Evolutionary conservation across 2,113 vertebrate species (phyloP), one percentile per base, ranked within the genome.

Genomic region (Dromiciops gliroides): DNA sequence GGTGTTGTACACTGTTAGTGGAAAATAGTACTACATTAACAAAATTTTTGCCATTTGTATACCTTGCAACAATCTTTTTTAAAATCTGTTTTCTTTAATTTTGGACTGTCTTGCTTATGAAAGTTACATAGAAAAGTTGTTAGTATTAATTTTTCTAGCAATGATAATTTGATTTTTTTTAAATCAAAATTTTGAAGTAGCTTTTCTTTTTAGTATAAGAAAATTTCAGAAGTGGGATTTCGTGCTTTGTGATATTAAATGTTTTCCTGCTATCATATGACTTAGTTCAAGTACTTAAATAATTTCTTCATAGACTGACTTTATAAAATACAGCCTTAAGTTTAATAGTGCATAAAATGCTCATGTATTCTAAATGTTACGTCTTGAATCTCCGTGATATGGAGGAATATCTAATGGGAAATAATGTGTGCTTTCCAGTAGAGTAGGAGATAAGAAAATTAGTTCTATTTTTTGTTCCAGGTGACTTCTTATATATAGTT

Each of bases 341-440:
- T 50, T 93, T 91, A 90, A n/a, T 83, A 5, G n/a, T n/a, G n/a
- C n/a, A n/a, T n/a, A n/a, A n/a, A 92, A 1, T 28, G 24, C 90
- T 12, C 52, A 89, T 95, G 44, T 96, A 94, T 94, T 91, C 51
- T 93, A 67, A 93, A 97, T 53, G n/a, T 91, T 51, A 0, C 94
- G 2, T 50, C 49, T 94, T 94, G 56, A 89, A 60, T 90, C 25
- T 95, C 48, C 48, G 48, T 11, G 44, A 91, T 23, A 50, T 93
- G 48, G 31, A 91, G 90, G 53, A 94, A 95, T 95, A 94, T 75
- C 56, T 31, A 31, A 31, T 10, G 56, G 48, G 11, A 90, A 92
- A 37, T 89, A 60, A 2, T 52, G 10, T 95, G 28, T 90, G 51
- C 19, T 51, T 51, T 51, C 19, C 14, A 0, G 3, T 51, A 51